These are phyloP conservation scores for Anticlea derivata DNA, from an alignment of 2,888 invertebrate species.

Conservation along the genomic window DNA sequence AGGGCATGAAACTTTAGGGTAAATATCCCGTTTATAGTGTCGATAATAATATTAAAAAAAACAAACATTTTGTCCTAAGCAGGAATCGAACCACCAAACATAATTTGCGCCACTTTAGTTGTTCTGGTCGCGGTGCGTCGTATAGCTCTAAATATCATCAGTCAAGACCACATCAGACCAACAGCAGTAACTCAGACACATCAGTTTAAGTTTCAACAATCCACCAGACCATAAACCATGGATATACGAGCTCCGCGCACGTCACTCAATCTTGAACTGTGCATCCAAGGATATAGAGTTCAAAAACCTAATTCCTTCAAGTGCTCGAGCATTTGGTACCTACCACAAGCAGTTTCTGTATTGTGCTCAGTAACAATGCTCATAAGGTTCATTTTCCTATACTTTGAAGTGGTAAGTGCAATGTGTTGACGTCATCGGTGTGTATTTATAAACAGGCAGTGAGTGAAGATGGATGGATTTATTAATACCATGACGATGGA, in stretches of 20 bases:
- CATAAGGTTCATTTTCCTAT: too few species aligned
- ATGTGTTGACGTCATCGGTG: conserved; percentile 16
- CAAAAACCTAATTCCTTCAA: conserved; percentile 1
- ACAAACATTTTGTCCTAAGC: too few species aligned
- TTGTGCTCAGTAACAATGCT: conserved; percentile 5
- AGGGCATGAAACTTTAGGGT: too few species aligned
- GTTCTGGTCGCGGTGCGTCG: too few species aligned
- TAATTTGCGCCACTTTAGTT: too few species aligned
- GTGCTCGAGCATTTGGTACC: background rate
- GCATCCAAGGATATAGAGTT: conserved; percentile 7
- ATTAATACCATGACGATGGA: conserved; percentile 8
- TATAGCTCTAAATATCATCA: background rate
- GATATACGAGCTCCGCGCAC: background rate
- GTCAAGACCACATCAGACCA: background rate
- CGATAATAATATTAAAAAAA: too few species aligned
- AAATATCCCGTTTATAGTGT: too few species aligned
- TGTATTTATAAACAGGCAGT: conserved; percentile 10
- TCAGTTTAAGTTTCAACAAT: conserved; percentile 12
- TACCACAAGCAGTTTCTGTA: background rate
- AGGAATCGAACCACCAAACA: too few species aligned
- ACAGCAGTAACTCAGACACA: conserved; percentile 8
- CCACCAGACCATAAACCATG: conserved; percentile 9
- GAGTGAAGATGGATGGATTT: conserved; percentile 20
- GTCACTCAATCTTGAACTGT: conserved; percentile 6
- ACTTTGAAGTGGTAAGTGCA: background rate